phyloP scores from a whole-genome alignment of 2,888 invertebrate genomes.

The Alitta virens region DNA sequence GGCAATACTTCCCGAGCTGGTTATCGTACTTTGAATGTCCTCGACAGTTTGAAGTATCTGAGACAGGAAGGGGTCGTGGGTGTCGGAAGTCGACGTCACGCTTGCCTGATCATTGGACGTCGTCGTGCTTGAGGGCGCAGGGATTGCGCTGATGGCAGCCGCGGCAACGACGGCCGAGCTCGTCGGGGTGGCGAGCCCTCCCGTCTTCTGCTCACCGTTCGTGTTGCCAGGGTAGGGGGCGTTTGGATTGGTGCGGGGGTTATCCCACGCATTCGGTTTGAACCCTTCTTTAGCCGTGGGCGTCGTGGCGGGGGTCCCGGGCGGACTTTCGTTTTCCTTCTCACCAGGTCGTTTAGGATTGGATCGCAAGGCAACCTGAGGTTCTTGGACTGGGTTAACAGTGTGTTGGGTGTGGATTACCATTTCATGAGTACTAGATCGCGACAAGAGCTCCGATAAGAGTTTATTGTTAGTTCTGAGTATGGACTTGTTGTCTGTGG shows the following conservation, averaged over 20 bases:
- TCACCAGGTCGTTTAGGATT: too few species aligned
- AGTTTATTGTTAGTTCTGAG: constrained; percentile 24
- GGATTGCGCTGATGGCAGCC: not conserved
- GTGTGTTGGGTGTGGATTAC: constrained; percentile 39
- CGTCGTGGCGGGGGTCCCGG: constrained; percentile 3
- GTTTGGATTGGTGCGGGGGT: constrained; percentile 33
- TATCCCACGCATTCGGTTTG: constrained; percentile 33
- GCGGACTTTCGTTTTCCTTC: too few species aligned
- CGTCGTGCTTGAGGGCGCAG: constrained; percentile 15
- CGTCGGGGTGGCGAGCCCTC: constrained; percentile 8
- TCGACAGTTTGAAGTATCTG: constrained; percentile 68
- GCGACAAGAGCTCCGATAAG: constrained; percentile 46
- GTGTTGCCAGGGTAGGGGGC: constrained; percentile 36
- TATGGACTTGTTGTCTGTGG: constrained; percentile 30
- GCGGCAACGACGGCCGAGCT: not conserved
- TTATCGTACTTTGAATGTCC: constrained; percentile 62
- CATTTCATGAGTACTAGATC: constrained; percentile 38
- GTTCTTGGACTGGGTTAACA: constrained; percentile 52
- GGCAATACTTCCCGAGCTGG: constrained; percentile 15
- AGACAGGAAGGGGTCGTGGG: constrained; percentile 6
- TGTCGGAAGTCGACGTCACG: not conserved
- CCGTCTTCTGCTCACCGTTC: constrained; percentile 16
- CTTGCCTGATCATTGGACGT: constrained; percentile 1
- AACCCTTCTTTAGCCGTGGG: constrained; percentile 17
- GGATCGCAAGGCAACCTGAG: constrained; percentile 58